Base-by-base conservation (phyloP, 2,888 invertebrate species). In the Sminthurides aquaticus region DNA sequence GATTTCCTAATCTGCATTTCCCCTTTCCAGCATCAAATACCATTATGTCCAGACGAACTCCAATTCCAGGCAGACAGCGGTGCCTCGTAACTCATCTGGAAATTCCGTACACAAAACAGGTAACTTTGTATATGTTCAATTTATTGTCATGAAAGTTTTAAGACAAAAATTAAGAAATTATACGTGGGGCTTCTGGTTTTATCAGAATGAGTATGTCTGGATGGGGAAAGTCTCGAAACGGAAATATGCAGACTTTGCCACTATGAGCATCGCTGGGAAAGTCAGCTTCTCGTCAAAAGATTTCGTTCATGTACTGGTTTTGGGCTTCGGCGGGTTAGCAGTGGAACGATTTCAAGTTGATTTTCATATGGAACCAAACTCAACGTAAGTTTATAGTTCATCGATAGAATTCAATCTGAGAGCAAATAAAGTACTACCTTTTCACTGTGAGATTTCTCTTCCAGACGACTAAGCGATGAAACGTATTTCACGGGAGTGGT, bases 171-270 rank as follows among this genome's bases (percentile, higher is more conserved):
- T n/a, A n/a, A n/a, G n/a, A n/a, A n/a, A n/a, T n/a, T n/a, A n/a
- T n/a, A n/a, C n/a, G n/a, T n/a, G n/a, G n/a, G n/a, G n/a, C n/a
- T n/a, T n/a, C n/a, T n/a, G n/a, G n/a, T n/a, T n/a, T n/a, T n/a
- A n/a, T 22, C 67, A 81, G 76, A 81, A 84, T 75, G 88, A 91
- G 80, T 87, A 85, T 79, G 87, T 91, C 75, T 85, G 86, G 75
- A 89, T 89, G 0, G 94, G 89, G 77, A 97, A 97, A 79, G 95
- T 96, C 82, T 88, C 96, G 0, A 87, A 89, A 75, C 81, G 97
- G 67, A 83, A 90, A 64, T 95, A 96, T 75, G 96, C 96, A 77
- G 96, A 97, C 77, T 94, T 96, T 70, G 91, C 96, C 2, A 94
- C 97, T 73, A 93, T 96, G 0, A 97, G 94, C 76, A 87, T 89